phyloP scores from a whole-genome alignment of 1,140 invertebrate species.

The Stegodyphus dumicola region DNA sequence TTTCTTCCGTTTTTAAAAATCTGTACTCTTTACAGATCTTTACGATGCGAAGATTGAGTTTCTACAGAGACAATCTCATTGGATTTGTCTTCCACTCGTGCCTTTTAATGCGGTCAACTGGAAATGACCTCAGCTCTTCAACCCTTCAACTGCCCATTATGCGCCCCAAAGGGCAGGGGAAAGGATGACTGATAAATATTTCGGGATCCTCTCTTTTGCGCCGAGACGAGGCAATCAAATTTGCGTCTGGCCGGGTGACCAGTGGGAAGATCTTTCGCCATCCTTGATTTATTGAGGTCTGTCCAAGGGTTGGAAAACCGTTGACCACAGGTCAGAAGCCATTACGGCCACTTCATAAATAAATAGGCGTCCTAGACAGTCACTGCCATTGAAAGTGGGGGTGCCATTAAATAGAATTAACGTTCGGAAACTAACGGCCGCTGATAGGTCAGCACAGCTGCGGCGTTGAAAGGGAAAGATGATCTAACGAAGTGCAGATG shows the following conservation, averaged over 20 bases:
- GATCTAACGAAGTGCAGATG: too few species aligned
- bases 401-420: too few species aligned
- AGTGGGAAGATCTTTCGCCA: conserved; percentile 10
- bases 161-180: not conserved
- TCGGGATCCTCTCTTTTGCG: not conserved
- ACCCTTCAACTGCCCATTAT: conserved; percentile 49
- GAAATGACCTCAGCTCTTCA: conserved; percentile 38
- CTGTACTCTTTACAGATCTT: too few species aligned
- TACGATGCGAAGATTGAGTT: too few species aligned
- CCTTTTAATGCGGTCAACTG: conserved; percentile 28
- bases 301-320: conserved; percentile 1
- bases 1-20: too few species aligned
- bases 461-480: too few species aligned
- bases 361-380: conserved; percentile 1
- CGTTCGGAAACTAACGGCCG: too few species aligned
- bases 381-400: too few species aligned
- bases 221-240: conserved; percentile 39
- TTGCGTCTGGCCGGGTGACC: conserved; percentile 30
- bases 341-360: conserved; percentile 56
- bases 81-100: too few species aligned
- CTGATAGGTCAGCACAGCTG: too few species aligned
- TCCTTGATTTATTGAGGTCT: conserved; percentile 28
- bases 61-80: too few species aligned
- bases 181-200: conserved; percentile 53
- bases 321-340: conserved; percentile 43